Conservation (phyloP, 2,888 invertebrate species). For the Petrolisthes cinctipes region DNA sequence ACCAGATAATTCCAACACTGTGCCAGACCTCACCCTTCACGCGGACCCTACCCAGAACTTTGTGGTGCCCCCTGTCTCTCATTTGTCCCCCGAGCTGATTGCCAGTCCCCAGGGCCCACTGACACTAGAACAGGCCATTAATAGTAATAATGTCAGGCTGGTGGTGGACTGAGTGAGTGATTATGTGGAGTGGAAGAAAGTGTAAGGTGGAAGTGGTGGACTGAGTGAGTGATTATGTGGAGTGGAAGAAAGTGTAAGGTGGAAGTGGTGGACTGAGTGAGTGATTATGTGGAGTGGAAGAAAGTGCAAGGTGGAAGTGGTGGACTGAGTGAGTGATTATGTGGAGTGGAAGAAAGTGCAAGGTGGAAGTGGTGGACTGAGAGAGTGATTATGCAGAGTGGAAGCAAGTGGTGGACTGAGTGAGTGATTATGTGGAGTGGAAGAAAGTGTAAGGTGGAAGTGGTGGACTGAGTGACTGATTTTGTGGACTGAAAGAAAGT, state of each 20-base stretch:
- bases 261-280: not conserved
- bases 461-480: not conserved
- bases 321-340: no score
- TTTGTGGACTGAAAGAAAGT: no score
- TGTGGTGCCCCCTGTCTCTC: not conserved
- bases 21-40: not conserved
- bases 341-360: no score
- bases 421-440: not conserved
- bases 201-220: not conserved
- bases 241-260: not conserved
- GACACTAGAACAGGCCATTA: not conserved
- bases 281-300: no score
- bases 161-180: not conserved
- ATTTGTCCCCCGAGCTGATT: not conserved
- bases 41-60: not conserved
- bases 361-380: not conserved
- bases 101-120: not conserved
- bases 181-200: not conserved
- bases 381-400: not conserved
- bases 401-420: not conserved
- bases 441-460: not conserved
- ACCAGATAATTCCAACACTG: no score
- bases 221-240: not conserved
- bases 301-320: no score
- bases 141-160: not conserved